Percentiles rank a stretch among this genome's conserved stretches.
Evolutionary conservation across 2,113 vertebrate species (phyloP).

Genomic region (Oncorhynchus masou): DNA sequence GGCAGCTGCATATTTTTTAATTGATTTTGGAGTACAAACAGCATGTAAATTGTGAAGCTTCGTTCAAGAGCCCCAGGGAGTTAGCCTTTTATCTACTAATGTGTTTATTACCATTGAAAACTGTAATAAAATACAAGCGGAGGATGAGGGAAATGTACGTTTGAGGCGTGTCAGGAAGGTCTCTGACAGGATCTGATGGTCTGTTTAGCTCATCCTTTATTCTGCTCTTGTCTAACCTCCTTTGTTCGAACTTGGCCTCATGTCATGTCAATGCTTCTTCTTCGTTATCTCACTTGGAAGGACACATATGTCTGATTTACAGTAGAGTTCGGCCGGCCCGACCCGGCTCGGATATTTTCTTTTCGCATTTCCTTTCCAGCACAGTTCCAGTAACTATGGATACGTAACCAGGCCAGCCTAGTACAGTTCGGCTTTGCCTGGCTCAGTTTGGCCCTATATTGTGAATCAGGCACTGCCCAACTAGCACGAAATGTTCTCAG

Average conservation of each 20-base stretch:
- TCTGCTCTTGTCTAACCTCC: conserved; percentile 14
- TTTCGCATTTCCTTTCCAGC: too few relatives aligned
- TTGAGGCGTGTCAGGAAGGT: conserved; percentile 43
- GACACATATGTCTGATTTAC: too few relatives aligned
- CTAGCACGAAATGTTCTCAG: too few relatives aligned
- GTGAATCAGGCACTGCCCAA: too few relatives aligned
- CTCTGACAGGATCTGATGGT: conserved; percentile 17
- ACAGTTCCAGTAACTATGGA: too few relatives aligned
- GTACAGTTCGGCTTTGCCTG: too few relatives aligned
- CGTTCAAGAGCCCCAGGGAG: conserved; percentile 41
- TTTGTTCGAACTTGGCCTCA: conserved; percentile 18
- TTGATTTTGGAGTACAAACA: conserved; percentile 71
- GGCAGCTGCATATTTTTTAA: conserved; percentile 73
- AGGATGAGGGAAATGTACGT: conserved; percentile 19
- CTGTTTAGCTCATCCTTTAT: not conserved
- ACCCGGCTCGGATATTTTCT: too few relatives aligned
- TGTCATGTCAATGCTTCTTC: not conserved
- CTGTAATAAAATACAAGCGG: conserved; percentile 38
- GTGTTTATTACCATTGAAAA: conserved; percentile 65
- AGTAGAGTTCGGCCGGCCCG: too few relatives aligned
- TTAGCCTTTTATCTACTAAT: conserved; percentile 59
- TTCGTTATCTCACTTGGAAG: not conserved
- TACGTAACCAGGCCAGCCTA: too few relatives aligned
- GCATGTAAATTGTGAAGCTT: conserved; percentile 63
- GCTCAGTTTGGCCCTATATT: too few relatives aligned